Evolutionary conservation across 2,888 invertebrate genomes (phyloP).

Genomic region (Coleophora deauratella): DNA sequence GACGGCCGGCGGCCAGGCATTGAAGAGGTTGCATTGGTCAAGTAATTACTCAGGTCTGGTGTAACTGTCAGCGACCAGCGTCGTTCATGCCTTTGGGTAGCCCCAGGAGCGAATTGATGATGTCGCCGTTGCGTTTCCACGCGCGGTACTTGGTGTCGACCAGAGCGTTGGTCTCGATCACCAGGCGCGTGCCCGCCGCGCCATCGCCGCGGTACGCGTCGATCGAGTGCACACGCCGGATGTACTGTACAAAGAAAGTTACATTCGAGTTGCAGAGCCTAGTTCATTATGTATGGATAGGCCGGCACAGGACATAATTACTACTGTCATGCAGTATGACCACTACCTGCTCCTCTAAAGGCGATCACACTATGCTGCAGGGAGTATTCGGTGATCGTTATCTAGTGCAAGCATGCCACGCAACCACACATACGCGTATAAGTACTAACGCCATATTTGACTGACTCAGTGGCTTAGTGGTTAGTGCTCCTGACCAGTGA

Average conservation of each 20-base stretch:
- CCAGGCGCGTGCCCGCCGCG: conserved; percentile 18
- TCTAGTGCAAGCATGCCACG: too few species aligned
- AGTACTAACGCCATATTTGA: too few species aligned
- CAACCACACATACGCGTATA: too few species aligned
- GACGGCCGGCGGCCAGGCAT: neutral
- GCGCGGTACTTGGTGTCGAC: conserved; percentile 41
- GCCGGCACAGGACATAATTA: too few species aligned
- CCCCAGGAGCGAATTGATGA: conserved; percentile 83
- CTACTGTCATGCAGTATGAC: too few species aligned
- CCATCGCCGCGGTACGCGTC: conserved; percentile 33
- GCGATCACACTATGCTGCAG: too few species aligned
- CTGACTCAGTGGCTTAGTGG: too few species aligned
- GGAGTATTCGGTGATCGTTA: too few species aligned
- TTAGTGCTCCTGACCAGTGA: too few species aligned
- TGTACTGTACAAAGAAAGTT: conserved; percentile 31
- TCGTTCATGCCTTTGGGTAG: conserved; percentile 83
- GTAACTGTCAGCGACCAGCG: conserved; percentile 74
- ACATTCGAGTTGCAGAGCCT: too few species aligned
- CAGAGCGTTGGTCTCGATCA: conserved; percentile 33
- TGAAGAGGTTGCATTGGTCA: neutral
- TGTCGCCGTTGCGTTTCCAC: conserved; percentile 80
- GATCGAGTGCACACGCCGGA: conserved; percentile 38
- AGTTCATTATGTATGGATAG: too few species aligned
- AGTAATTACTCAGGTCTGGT: neutral
- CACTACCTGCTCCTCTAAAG: too few species aligned